Base-by-base conservation (phyloP, 2,888 invertebrate genomes). In the Drosophila neoperkinsi region DNA sequence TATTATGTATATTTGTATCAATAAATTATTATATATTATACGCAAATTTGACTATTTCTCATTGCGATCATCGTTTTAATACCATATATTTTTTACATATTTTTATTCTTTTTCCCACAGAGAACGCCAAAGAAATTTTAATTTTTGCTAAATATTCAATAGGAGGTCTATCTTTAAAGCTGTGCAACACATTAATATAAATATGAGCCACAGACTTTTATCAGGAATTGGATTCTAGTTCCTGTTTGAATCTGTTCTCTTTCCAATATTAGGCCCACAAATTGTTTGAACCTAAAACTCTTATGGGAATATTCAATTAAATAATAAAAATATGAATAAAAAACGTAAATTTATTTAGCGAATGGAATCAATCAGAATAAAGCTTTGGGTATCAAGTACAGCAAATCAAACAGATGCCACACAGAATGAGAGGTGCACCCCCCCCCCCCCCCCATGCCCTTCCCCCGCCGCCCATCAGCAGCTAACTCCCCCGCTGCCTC, bases 341-440 rank as follows among this genome's bases (percentile, higher is more conserved):
- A 28, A 13, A 11, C 4, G 28, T 28, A 49, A 53, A 65, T 67
- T 65, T 65, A 38, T 36, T 38, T 55, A 11, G 13, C n/a, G 16
- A 30, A 64, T 33, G n/a, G 58, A 56, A 65, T 62, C 64, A 75
- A 59, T 75, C 57, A 58, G 60, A 18, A 31, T 46, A 65, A 51
- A 62, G 58, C 69, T 57, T 62, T 69, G 41, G 50, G 43, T 56
- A 67, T 53, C 63, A 64, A 59, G 72, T 50, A 62, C 57, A 64
- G 55, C 69, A 81, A 83, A 77, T 83, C 84, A 86, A 71, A 76
- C 71, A 76, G 71, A 73, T 65, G 64, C 68, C 79, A 34, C 59
- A 25, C 52, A 60, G 33, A 30, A 34, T 16, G 46, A 25, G 46
- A 25, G 9, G 9, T 25, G 25, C 46, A 46, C 16, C 4, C 25